Evolutionary conservation across 2,113 vertebrate species (phyloP), one percentile per base, ranked within the genome.

Genomic region (Serilophus lunatus): DNA sequence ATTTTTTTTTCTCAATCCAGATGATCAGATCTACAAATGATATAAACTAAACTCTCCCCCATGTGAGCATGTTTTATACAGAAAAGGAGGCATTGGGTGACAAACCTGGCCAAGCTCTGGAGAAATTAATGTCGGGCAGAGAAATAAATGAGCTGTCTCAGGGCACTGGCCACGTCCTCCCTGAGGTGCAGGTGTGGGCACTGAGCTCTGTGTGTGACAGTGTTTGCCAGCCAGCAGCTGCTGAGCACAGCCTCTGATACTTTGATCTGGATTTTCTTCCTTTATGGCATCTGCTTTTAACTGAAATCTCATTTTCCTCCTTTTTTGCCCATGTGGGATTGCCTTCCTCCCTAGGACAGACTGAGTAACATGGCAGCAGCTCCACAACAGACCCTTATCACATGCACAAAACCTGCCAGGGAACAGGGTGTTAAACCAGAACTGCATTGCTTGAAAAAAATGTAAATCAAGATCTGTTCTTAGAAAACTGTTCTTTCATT

Each of bases 51-150:
- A 8, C 14, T 2, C 2, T 6, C 25, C 42, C 4, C 11, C 25
- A 3, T 0, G 0, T 12, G 44, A 18, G 14, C 4, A 9, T 0
- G 0, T 10, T 57, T 26, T 18, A 12, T 31, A 2, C 0, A 6
- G 65, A 64, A 20, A 22, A 29, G 20, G 25, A 40, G 47, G 56
- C 13, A 4, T 5, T 3, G 2, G 45, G 1, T 20, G 71, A 11
- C 36, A 38, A 33, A 77, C 18, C 19, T 1, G 2, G 33, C 10
- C 28, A 8, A 82, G 42, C 61, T 44, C 60, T 6, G 3, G 6
- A 1, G 40, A 7, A 79, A 53, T 3, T n/a, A 33, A 5, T 0
- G 15, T 12, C 1, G 12, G 1, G 1, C 53, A 10, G 36, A 6
- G 38, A 9, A n/a, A 24, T 0, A 10, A n/a, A 24, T 0, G 33